Evolutionary conservation across 2,888 invertebrate species (phyloP), one percentile per base, ranked within the genome.

Genomic region (Girardia tigrina): DNA sequence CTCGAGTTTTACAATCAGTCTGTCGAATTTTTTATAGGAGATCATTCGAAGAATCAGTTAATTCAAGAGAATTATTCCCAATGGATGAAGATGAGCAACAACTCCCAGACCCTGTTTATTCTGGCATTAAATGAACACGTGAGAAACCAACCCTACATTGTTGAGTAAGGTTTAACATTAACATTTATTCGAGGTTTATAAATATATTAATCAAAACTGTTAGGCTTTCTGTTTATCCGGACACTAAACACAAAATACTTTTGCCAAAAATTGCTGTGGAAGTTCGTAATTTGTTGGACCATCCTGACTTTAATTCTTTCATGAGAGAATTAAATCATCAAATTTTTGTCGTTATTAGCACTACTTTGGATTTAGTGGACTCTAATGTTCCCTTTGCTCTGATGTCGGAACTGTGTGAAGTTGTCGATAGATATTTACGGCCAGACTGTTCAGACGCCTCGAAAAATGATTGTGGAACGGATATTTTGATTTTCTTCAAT

Each of bases 251-350:
- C 56, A 56, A 56, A 16, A 56, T 56, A 4, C n/a, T 56, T 6
- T n/a, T 56, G 23, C 56, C 56, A 56, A 56, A 56, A 56, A 56
- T 56, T 16, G n/a, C 56, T 20, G 4, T 56, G n/a, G 8, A 56
- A 56, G 56, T 56, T 56, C 56, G n/a, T 12, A 56, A 56, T 56
- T 56, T 56, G n/a, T 20, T 56, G 56, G 20, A 56, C 23, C 56
- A 56, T 56, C 56, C 56, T 8, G n/a, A 4, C 4, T 56, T 56
- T 56, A 56, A 20, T 56, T 23, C 56, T 4, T 56, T 20, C 23
- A 56, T 56, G n/a, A n/a, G 56, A 4, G 56, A 56, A 56, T 56
- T 56, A 16, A 56, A 56, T n/a, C 56, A 56, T 56, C 56, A 56
- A 56, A 56, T 56, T 2, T 56, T 23, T 6, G 23, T 56, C 23